phyloP scores from a whole-genome alignment of 2,113 vertebrate species.

The Erythrocercus mccallii region DNA sequence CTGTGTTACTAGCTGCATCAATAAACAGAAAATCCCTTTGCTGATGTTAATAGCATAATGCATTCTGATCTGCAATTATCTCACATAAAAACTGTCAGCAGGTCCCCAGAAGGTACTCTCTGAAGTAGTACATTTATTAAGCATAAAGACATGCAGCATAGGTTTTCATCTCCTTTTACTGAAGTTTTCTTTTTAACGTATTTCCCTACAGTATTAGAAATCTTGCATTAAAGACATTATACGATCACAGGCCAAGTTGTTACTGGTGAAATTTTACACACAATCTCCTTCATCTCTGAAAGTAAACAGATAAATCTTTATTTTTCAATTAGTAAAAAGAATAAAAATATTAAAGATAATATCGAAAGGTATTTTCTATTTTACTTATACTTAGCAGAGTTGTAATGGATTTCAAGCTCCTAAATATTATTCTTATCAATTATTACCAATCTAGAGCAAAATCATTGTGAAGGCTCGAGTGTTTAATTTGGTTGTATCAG shows the following conservation, averaged over 20 bases:
- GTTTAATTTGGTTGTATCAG: neutral
- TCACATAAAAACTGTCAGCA: neutral
- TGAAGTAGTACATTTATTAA: neutral
- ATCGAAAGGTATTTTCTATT: neutral
- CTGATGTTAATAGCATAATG: neutral
- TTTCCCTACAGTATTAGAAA: neutral
- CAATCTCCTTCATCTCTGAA: neutral
- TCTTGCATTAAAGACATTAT: neutral
- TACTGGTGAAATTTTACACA: neutral
- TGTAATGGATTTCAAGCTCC: neutral
- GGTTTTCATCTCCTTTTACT: neutral
- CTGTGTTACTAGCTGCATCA: neutral
- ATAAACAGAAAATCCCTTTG: conserved; percentile 26
- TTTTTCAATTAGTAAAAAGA: conserved; percentile 30
- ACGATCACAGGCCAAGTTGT: neutral
- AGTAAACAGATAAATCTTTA: neutral
- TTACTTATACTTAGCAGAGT: conserved; percentile 2
- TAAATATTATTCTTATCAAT: neutral
- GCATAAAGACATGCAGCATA: neutral
- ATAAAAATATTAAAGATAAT: neutral
- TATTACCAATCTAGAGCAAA: neutral
- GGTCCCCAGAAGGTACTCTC: neutral
- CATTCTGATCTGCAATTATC: conserved; percentile 14
- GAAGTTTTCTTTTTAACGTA: neutral
- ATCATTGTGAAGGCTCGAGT: neutral